Evolutionary conservation across 2,888 invertebrate species (phyloP), one percentile per base, ranked within the genome.

Genomic region (Dorcus hopei): DNA sequence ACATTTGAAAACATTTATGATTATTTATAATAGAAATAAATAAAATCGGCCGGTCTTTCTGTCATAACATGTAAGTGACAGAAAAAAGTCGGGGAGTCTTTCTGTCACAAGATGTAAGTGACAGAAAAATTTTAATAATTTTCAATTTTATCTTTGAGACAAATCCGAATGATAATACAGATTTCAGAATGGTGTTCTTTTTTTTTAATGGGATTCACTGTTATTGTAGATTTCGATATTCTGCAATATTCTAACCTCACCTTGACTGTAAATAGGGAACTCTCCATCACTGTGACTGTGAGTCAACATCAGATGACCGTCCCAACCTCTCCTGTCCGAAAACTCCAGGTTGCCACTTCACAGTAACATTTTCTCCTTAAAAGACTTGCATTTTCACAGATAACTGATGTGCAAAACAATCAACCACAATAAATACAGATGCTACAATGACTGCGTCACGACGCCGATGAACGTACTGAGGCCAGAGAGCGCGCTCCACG

Each of bases 271-370:
- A 79, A 90, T 86, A 73, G 91, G 91, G 80, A 91, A 91, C 80
- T 91, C 91, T 74, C 91, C 89, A 77, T 91, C 91, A 78, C 91
- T 91, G 80, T 89, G 88, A 77, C 91, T 91, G 81, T 91, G 91
- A 67, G 90, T 91, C 77, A 91, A 83, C 87, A 91, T 90, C 77
- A 69, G 69, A 70, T 69, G 66, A 64, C 65, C 68, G 64, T 65
- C 63, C 64, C 64, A 64, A 55, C 59, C 52, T 16, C 59, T 55
- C 52, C 52, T 55, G 49, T 50, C 48, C 11, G 52, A 40, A 87
- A 85, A 78, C 85, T 86, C 74, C 74, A 71, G 62, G 49, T 60
- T 57, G 51, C 39, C 48, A 59, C 50, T 50, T 54, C 57, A 54
- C 59, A 50, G 47, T 45, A 39, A n/a, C 38, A 38, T 38, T 38